Evolutionary conservation across 2,113 vertebrate species (phyloP).

Genomic region (Brachypteracias leptosomus): DNA sequence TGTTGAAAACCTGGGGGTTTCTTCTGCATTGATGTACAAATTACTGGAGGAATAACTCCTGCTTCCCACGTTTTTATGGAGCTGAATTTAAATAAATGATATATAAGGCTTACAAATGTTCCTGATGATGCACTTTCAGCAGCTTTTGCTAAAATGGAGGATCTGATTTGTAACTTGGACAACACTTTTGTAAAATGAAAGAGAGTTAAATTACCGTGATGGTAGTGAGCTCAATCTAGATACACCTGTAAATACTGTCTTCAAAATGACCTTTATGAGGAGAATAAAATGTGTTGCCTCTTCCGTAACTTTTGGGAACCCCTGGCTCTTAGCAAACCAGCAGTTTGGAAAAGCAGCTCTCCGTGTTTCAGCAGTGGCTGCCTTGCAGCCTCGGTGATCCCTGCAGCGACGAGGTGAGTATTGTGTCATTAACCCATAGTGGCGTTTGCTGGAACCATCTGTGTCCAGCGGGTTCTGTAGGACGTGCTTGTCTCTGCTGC

Average conservation of each 20-base stretch:
- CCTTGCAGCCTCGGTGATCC: neutral
- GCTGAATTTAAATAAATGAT: neutral
- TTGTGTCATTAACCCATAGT: neutral
- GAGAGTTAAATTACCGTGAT: neutral
- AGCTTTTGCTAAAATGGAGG: neutral
- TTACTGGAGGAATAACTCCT: neutral
- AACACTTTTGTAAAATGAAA: neutral
- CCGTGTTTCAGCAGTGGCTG: neutral
- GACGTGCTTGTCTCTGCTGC: neutral
- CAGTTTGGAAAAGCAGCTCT: neutral
- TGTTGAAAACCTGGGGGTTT: neutral
- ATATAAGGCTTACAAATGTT: neutral
- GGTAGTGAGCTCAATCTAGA: neutral
- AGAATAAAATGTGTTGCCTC: neutral
- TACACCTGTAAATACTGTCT: neutral
- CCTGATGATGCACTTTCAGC: neutral
- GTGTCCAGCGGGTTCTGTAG: neutral
- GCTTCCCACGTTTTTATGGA: neutral
- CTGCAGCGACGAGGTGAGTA: neutral
- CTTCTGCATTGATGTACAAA: accelerated
- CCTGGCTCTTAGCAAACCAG: neutral
- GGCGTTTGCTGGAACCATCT: neutral
- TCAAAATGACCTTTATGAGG: neutral
- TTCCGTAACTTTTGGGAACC: neutral
- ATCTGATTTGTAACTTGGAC: neutral